Evolutionary conservation across 2,797 vertebrate genomes (phyloP).

Genomic region (Arnoldichthys spilopterus): DNA sequence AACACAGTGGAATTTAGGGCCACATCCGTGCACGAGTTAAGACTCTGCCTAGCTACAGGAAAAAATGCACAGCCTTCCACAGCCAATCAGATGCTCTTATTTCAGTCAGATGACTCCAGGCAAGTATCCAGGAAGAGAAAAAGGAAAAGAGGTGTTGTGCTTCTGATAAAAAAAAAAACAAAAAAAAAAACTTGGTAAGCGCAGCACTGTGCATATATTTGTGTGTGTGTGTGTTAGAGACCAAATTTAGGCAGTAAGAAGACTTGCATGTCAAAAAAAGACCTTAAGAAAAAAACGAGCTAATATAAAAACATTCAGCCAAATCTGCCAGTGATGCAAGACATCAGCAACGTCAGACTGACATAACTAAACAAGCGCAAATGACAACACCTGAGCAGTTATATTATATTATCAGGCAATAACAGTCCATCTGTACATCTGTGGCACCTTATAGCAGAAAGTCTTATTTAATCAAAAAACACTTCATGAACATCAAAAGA

Average conservation of each 20-base stretch:
- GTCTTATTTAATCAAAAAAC: too few species aligned
- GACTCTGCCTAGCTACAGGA: slow-evolving; percentile 80
- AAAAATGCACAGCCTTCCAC: slow-evolving; percentile 65
- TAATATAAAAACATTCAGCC: background rate
- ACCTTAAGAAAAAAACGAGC: too few species aligned
- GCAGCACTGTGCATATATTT: background rate
- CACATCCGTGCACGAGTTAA: slow-evolving; percentile 55
- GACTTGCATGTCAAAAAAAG: background rate
- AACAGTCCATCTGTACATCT: too few species aligned
- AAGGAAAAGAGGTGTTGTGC: slow-evolving; percentile 57
- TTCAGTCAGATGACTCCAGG: slow-evolving; percentile 47
- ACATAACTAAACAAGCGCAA: too few species aligned
- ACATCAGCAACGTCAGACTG: background rate
- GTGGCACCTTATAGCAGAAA: too few species aligned
- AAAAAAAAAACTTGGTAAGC: slow-evolving; percentile 51
- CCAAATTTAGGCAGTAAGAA: background rate
- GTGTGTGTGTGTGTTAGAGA: background rate
- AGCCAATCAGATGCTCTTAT: slow-evolving; percentile 66
- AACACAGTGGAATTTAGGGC: slow-evolving; percentile 29
- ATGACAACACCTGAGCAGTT: too few species aligned
- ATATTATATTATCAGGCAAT: too few species aligned
- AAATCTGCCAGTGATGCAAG: background rate
- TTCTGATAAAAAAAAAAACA: slow-evolving; percentile 67
- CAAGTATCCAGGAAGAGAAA: slow-evolving; percentile 47
- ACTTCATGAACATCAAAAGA: too few species aligned